Percentiles rank a stretch among this genome's conserved stretches.
Conservation (phyloP, 2,888 invertebrate genomes). For the Chirona hameri region DNA sequence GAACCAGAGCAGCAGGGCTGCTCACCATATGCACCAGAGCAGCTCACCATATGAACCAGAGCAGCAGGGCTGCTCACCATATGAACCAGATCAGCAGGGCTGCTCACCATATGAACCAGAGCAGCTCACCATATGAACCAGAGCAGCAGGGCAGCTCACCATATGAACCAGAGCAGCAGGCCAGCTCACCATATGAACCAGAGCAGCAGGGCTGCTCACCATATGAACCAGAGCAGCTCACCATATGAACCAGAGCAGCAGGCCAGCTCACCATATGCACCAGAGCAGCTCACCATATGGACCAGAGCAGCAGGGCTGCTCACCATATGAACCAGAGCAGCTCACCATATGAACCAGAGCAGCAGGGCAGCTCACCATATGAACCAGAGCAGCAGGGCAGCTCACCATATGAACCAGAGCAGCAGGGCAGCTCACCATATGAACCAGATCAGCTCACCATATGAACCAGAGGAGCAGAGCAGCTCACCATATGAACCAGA, state of each 20-base stretch:
- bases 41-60: slow-evolving; percentile 63
- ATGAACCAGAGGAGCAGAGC: slow-evolving; percentile 80
- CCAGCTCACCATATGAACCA: slow-evolving; percentile 50
- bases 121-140: not conserved
- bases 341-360: slow-evolving; percentile 4
- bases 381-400: too few relatives aligned
- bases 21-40: too few relatives aligned
- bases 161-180: slow-evolving; percentile 85
- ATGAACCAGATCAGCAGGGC: slow-evolving; percentile 28
- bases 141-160: slow-evolving; percentile 55
- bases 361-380: too few relatives aligned
- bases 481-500: slow-evolving; percentile 88
- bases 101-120: slow-evolving; percentile 56
- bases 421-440: too few relatives aligned
- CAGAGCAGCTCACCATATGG: slow-evolving; percentile 44
- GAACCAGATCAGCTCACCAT: slow-evolving; percentile 59
- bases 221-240: slow-evolving; percentile 81
- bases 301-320: slow-evolving; percentile 69
- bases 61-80: slow-evolving; percentile 76
- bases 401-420: too few relatives aligned
- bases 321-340: slow-evolving; percentile 52
- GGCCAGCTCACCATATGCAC: too few relatives aligned
- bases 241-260: too few relatives aligned
- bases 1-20: too few relatives aligned
- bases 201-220: slow-evolving; percentile 54